Evolutionary conservation across 2,113 vertebrate genomes (phyloP), one percentile per base, ranked within the genome.

Genomic region (Tinamus guttatus): DNA sequence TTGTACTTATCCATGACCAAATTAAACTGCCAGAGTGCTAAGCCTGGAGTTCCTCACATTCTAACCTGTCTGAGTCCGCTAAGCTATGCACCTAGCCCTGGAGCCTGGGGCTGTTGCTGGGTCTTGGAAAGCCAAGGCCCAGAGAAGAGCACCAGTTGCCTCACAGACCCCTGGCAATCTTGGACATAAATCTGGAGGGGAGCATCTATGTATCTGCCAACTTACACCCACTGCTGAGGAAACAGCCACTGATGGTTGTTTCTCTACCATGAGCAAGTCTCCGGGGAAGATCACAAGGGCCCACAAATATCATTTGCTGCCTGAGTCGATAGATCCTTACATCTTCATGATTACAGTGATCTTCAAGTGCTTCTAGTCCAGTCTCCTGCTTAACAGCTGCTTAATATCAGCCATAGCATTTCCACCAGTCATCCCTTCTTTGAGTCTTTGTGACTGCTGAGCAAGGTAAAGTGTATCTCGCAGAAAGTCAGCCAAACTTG

Each of bases 21-120:
- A 95, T 93, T 87, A 87, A 92, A 82, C 81, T 82, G 74, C 65
- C 86, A 82, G 69, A 59, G 90, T 70, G 58, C 74, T 82, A 1
- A 49, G 56, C 82, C 88, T 87, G 70, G n/a, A 85, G 19, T 90
- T 84, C 36, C n/a, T 96, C 81, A 87, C 0, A 0, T 10, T 84
- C 52, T 90, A n/a, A 43, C 7, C 19, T 94, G 70, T 70, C 52
- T 41, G 63, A 82, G 36, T 30, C 63, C 49, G 82, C 24, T 81
- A 56, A 89, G 36, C 21, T 81, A n/a, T 21, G 22, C 4, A 9
- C 0, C 0, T 63, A 81, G 36, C 41, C 15, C 47, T 40, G 27
- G 54, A 76, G 76, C 25, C 15, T 2, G 1, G 30, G 34, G 5
- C 59, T 51, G 13, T n/a, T 6, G 2, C 15, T 32, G 19, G 52